Percentiles rank a stretch among this genome's conserved stretches.
Evolutionary conservation across 1,140 invertebrate genomes (phyloP).

Genomic region (Apis cerana): DNA sequence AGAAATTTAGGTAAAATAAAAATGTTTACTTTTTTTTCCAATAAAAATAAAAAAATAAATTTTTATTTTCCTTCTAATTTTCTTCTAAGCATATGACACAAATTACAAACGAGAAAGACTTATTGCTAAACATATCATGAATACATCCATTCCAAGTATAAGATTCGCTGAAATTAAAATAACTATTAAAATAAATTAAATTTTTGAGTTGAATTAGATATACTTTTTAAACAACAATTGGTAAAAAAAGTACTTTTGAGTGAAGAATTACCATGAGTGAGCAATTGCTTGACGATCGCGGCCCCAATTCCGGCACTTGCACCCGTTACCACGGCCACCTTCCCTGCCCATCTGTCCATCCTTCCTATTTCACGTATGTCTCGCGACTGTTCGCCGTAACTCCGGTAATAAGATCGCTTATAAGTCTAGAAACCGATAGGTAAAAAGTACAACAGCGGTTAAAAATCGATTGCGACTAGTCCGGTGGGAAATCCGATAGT

Average conservation of each 20-base stretch:
- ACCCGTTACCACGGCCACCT: slow-evolving; percentile 83
- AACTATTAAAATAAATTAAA: too few relatives aligned
- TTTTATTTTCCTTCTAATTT: too few relatives aligned
- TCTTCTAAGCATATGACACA: too few relatives aligned
- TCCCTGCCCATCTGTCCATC: slow-evolving; percentile 82
- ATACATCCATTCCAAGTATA: too few relatives aligned
- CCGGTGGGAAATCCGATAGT: slow-evolving; percentile 42
- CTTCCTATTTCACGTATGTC: slow-evolving; percentile 21
- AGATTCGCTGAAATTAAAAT: too few relatives aligned
- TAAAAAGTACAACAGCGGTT: slow-evolving; percentile 20
- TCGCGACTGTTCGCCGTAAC: slow-evolving; percentile 28
- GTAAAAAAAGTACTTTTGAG: not conserved
- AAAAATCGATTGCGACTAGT: slow-evolving; percentile 32
- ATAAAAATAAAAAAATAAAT: too few relatives aligned
- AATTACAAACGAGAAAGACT: too few relatives aligned
- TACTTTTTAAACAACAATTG: not conserved
- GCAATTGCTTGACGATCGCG: slow-evolving; percentile 66
- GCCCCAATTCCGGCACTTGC: slow-evolving; percentile 83
- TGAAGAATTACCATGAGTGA: slow-evolving; percentile 53
- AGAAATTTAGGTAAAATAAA: too few relatives aligned
- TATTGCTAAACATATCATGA: too few relatives aligned
- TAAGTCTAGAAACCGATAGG: slow-evolving; percentile 37
- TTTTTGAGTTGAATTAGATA: too few relatives aligned
- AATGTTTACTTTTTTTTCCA: too few relatives aligned
- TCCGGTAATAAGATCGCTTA: slow-evolving; percentile 45